Evolutionary conservation across 2,888 invertebrate species (phyloP), one percentile per base, ranked within the genome.

Genomic region (Lottia gigantea): DNA sequence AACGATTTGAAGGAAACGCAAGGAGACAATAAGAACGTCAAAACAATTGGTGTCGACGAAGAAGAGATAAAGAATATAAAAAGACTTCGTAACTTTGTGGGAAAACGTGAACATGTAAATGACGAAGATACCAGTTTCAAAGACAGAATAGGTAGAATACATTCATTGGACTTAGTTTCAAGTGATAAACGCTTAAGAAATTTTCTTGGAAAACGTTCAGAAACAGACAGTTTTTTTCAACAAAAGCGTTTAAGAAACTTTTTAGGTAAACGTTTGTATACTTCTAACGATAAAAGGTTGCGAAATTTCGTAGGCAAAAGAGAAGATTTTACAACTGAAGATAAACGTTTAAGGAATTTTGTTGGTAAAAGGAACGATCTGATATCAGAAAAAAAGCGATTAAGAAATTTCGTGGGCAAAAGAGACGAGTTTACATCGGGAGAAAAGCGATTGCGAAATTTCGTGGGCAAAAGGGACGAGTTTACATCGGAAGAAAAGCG

Each of bases 141-240:
- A 40, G 40, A 40, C 11, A 40, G 6, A 3, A 8, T 11, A 8
- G 40, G 40, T 6, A 64, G 64, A 26, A 40, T 11, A 40, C 7
- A 40, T 40, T 40, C 40, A 40, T 40, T 40, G 40, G 40, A 40
- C 40, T 40, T 40, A 40, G 7, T 40, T 8, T 40, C 40, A 40
- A 40, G 40, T 40, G 40, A 6, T 40, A 72, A 72, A 65, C 49
- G 73, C 12, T 23, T 66, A 23, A 40, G 73, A 19, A 67, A 73
- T 2, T 73, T 73, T 15, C 68, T 73, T n/a, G 73, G 73, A 1
- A 73, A 73, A 46, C 66, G 73, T 1, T 11, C 19, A 55, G 47
- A 68, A 47, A 40, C 11, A 40, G 40, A 40, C 7, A 40, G 40
- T 8, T 40, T 40, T 40, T 40, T 8, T 40, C 40, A 8, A 40